Evolutionary conservation across 2,888 invertebrate genomes (phyloP), one percentile per base, ranked within the genome.

Genomic region (Chrysotoxum bicinctum): DNA sequence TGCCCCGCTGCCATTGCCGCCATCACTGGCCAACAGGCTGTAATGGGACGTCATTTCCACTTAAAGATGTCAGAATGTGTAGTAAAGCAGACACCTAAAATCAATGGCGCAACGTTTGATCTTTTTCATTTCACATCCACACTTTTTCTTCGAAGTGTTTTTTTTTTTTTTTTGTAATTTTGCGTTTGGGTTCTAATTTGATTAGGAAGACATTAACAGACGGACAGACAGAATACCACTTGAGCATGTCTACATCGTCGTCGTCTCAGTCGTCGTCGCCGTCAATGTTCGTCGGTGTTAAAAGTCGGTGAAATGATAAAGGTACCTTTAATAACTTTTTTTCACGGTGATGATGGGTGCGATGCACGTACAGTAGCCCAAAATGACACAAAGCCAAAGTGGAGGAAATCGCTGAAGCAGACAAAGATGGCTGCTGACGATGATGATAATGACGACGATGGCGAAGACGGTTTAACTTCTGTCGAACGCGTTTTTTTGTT

Each of bases 21-120:
- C 50, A 1, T 30, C 48, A 43, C 52, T 60, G 79, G 66, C 60
- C 68, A 48, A 19, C 19, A 48, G 50, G 50, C 68, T 58, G 76
- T 90, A 90, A 90, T 90, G 90, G 90, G 90, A 90, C 90, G 90
- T 90, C 90, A 88, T 89, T 89, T 89, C 88, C 90, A 90, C 90
- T 90, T 90, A 87, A 88, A 88, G 88, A 89, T 90, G 90, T 90
- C 90, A 90, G 88, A 87, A 85, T 87, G 66, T 87, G 77, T 87
- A 81, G 62, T 77, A 79, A 81, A 77, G 64, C 80, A 85, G 87
- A 87, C 87, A 87, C 85, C 85, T 78, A 73, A 85, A 85, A 85
- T 85, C 75, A 81, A 76, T 73, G 85, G 76, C 85, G 80, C 85
- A 68, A 43, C 76, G 81, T 85, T 85, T 85, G 85, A 85, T 85